phyloP scores from a whole-genome alignment of 2,888 invertebrate genomes.

The Ichneumoninae sp. region DNA sequence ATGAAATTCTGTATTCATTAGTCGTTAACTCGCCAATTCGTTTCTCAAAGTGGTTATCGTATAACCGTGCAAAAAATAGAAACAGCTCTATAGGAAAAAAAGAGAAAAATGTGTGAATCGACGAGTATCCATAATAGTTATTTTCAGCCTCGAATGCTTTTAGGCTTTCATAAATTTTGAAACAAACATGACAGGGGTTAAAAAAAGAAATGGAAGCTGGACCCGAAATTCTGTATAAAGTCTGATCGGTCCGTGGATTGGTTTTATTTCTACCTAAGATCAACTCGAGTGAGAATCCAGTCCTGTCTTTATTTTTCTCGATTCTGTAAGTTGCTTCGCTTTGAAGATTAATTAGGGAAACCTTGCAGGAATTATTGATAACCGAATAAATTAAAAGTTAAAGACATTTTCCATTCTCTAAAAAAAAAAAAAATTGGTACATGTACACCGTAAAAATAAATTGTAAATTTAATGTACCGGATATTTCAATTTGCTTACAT shows the following conservation, averaged over 20 bases:
- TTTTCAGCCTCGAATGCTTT: neutral
- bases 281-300: neutral
- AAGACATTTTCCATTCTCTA: neutral
- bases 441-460: too few relatives aligned
- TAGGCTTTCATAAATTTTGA: too few relatives aligned
- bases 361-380: neutral
- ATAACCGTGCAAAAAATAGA: neutral
- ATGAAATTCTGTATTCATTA: neutral
- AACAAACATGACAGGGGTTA: neutral
- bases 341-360: neutral
- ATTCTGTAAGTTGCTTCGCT: neutral
- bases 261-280: neutral
- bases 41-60: neutral
- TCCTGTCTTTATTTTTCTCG: neutral
- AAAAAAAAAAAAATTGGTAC: too few relatives aligned
- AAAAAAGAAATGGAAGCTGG: neutral
- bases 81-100: neutral
- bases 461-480: too few relatives aligned
- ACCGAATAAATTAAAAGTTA: neutral
- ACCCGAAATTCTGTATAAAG: neutral
- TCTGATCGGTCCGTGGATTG: neutral
- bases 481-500: too few relatives aligned
- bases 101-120: neutral
- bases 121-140: neutral
- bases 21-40: neutral